These are phyloP conservation scores for Gila orcuttii DNA, from an alignment of 2,113 vertebrate genomes.

Conservation along the genomic window DNA sequence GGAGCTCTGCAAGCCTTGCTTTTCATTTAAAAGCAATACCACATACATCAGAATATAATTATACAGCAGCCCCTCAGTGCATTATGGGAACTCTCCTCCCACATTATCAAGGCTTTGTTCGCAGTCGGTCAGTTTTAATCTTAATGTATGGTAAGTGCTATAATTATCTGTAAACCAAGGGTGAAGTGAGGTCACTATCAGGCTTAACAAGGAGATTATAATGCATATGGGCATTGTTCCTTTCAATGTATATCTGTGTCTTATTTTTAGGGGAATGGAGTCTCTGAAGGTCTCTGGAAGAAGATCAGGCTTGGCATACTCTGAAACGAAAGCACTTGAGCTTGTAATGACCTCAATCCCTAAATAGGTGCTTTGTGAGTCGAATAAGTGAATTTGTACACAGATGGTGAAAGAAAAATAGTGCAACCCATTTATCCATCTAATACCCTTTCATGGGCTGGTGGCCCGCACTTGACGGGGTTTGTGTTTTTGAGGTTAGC, in stretches of 20 bases:
- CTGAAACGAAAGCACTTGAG: slow-evolving; percentile 31
- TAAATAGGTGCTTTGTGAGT: slow-evolving; percentile 40
- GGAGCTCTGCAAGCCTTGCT: background rate
- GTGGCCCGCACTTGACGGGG: background rate
- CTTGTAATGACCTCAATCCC: slow-evolving; percentile 40
- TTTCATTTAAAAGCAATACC: background rate
- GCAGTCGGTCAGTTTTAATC: slow-evolving; percentile 8
- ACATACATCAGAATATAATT: slow-evolving; percentile 14
- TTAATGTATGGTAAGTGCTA: background rate
- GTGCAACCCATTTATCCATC: slow-evolving; percentile 39
- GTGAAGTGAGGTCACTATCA: background rate
- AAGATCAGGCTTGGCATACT: slow-evolving; percentile 28
- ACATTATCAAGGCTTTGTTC: slow-evolving; percentile 1
- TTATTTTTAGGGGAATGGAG: background rate
- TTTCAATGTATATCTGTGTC: background rate
- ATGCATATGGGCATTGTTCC: slow-evolving; percentile 14
- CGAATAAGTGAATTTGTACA: slow-evolving; percentile 33
- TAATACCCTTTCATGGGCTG: background rate
- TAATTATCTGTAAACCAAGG: background rate
- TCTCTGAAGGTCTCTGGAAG: slow-evolving; percentile 30
- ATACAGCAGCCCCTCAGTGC: background rate
- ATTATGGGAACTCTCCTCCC: background rate
- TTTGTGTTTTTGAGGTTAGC: slow-evolving; percentile 15
- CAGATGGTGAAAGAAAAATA: slow-evolving; percentile 34
- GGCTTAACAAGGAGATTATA: background rate